A percentile compares a stretch with the other conserved stretches of the same genome.
phyloP scores from a whole-genome alignment of 1,140 invertebrate genomes.

The Magallana gigas region DNA sequence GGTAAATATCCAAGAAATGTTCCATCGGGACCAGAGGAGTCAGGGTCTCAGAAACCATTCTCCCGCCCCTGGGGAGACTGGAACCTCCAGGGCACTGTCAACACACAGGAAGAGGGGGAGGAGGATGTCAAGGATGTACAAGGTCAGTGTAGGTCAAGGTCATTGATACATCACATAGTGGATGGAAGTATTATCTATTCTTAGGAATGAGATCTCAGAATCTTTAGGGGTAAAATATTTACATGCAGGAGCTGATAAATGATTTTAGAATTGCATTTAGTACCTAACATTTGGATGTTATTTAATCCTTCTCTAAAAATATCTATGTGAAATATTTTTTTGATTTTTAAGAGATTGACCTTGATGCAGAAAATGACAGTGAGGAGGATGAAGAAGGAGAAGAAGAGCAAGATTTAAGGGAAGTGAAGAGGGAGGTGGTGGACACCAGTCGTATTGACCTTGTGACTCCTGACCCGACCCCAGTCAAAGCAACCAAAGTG shows the following conservation, averaged over 20 bases:
- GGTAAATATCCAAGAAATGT: slow-evolving; percentile 20
- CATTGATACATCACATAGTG: too few species aligned
- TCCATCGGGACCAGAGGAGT: not conserved
- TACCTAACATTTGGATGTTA: too few species aligned
- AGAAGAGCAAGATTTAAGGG: not conserved
- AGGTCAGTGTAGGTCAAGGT: not conserved
- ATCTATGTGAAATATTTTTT: not conserved
- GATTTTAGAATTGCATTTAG: too few species aligned
- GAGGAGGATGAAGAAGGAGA: not conserved
- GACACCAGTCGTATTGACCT: slow-evolving; percentile 15
- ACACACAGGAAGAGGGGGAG: slow-evolving; percentile 9
- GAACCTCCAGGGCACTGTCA: slow-evolving; percentile 22
- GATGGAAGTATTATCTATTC: too few species aligned
- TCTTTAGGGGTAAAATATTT: too few species aligned
- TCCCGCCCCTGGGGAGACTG: slow-evolving; percentile 33
- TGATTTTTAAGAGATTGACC: not conserved
- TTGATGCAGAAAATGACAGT: not conserved
- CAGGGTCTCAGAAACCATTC: not conserved
- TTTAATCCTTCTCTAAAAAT: too few species aligned
- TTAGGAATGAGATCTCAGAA: too few species aligned
- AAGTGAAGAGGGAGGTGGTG: not conserved
- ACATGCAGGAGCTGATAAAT: too few species aligned
- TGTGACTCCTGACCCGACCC: slow-evolving; percentile 7
- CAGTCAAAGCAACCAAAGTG: not conserved
- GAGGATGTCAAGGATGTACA: slow-evolving; percentile 21